Base-by-base conservation (phyloP, 2,888 invertebrate genomes). In the Drosophila seclusa region DNA sequence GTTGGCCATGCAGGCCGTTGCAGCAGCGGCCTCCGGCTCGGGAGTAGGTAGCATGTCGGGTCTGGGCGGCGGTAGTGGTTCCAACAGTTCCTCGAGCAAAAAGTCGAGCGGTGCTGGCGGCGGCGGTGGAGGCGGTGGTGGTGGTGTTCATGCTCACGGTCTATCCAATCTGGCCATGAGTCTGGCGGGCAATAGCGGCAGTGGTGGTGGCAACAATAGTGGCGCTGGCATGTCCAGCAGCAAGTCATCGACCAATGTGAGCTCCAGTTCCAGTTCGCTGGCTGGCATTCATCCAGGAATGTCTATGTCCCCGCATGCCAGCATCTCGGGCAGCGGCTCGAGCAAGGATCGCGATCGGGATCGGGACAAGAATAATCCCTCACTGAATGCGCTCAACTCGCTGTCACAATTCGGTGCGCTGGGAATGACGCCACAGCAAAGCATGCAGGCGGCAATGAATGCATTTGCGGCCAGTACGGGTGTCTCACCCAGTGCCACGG, bases 371-470 rank as follows among this genome's bases (percentile, higher is more conserved):
- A 91, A 92, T 67, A 93, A 93, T 87, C 91, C 92, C 16, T 93
- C 93, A 32, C 73, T 93, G 29, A 93, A 93, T 80, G 93, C 93
- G 3, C 89, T 93, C 34, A 93, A 92, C 63, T 93, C 93, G 31
- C 72, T 93, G 52, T 93, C 93, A 3, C 93, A 93, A 69, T 91
- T 93, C 34, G 92, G 93, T 18, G 91, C 91, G 21, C 73, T 93
- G 36, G 93, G 93, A 21, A 90, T 93, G 76, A 93, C 91, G 77
- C 92, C 93, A 5, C 92, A 92, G 73, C 93, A 93, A 69, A 93
- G 93, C 84, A 92, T 93, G 81, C 93, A 93, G 81, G 93, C 93
- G 49, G 93, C 93, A 3, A 93, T 93, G 93, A 93, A 93, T 87
- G 93, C 93, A 2, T 92, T 92, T 78, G 91, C 93, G 18, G 93